phyloP scores from a whole-genome alignment of 2,888 invertebrate genomes.

The Pharmacophagus antenor region DNA sequence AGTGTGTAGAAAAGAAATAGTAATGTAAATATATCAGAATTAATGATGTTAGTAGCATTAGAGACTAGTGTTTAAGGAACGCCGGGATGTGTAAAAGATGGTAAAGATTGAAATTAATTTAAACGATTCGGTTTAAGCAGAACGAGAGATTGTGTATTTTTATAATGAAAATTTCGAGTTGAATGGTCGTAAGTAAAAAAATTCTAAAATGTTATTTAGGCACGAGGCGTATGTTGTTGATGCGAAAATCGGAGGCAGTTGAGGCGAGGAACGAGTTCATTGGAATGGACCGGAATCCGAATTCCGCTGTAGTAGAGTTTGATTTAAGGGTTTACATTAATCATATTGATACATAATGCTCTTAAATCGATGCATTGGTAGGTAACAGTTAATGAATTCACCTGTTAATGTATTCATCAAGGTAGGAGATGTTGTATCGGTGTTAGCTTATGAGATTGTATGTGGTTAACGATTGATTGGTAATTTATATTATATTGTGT shows the following conservation, averaged over 20 bases:
- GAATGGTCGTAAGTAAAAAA: slow-evolving; percentile 53
- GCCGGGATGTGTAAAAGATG: slow-evolving; percentile 62
- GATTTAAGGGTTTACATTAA: slow-evolving; percentile 62
- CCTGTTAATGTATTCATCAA: slow-evolving; percentile 78
- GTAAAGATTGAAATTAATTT: slow-evolving; percentile 43
- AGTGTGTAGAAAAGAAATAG: slow-evolving; percentile 60
- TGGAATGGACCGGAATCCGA: slow-evolving; percentile 55
- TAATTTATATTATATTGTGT: slow-evolving; percentile 62
- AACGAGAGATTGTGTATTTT: slow-evolving; percentile 72
- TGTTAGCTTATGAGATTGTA: slow-evolving; percentile 75
- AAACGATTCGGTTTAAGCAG: slow-evolving; percentile 46
- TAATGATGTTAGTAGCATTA: slow-evolving; percentile 67
- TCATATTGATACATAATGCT: slow-evolving; percentile 74
- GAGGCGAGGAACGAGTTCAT: slow-evolving; percentile 44
- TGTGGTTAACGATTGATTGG: slow-evolving; percentile 62
- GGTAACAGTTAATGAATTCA: slow-evolving; percentile 70
- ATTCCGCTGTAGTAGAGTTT: slow-evolving; percentile 58
- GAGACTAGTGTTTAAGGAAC: slow-evolving; percentile 56
- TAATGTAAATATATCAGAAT: slow-evolving; percentile 66
- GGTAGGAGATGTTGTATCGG: slow-evolving; percentile 69
- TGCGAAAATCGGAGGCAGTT: slow-evolving; percentile 39
- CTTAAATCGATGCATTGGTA: slow-evolving; percentile 62
- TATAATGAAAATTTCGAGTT: slow-evolving; percentile 60
- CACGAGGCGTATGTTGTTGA: slow-evolving; percentile 54
- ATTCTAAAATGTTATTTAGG: slow-evolving; percentile 71